phyloP scores from a whole-genome alignment of 2,888 invertebrate species.

The Acanthosepion pharaonis region DNA sequence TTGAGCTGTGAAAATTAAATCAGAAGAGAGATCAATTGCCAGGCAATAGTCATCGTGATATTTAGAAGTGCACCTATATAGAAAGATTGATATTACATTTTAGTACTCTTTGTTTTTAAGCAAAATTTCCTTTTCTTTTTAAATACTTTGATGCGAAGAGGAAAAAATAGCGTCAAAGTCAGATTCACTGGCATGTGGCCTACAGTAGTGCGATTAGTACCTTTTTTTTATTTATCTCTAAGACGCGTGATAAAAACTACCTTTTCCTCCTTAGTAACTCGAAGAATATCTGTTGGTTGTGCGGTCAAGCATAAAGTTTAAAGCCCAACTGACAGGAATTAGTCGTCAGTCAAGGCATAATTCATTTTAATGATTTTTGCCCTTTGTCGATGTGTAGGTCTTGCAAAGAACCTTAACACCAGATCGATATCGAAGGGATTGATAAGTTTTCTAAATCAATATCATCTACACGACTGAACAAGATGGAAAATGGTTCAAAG shows the following conservation, averaged over 20 bases:
- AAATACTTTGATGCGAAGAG: too few species aligned
- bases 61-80: too few species aligned
- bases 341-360: neutral
- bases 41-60: too few species aligned
- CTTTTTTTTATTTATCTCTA: neutral
- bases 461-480: neutral
- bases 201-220: neutral
- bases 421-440: neutral
- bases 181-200: neutral
- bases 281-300: neutral
- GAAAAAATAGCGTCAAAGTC: too few species aligned
- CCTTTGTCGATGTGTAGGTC: neutral
- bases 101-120: too few species aligned
- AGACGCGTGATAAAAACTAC: neutral
- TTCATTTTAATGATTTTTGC: neutral
- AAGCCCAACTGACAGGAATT: neutral
- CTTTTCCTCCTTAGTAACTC: neutral
- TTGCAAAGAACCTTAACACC: neutral
- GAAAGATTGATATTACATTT: too few species aligned
- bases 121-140: too few species aligned
- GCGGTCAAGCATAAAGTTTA: neutral
- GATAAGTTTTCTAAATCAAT: neutral
- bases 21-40: too few species aligned
- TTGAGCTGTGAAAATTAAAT: too few species aligned
- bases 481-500: neutral